Percentiles rank a stretch among this genome's conserved stretches.
phyloP scores from a whole-genome alignment of 2,888 invertebrate genomes.

The Ramazzottius varieornatus region DNA sequence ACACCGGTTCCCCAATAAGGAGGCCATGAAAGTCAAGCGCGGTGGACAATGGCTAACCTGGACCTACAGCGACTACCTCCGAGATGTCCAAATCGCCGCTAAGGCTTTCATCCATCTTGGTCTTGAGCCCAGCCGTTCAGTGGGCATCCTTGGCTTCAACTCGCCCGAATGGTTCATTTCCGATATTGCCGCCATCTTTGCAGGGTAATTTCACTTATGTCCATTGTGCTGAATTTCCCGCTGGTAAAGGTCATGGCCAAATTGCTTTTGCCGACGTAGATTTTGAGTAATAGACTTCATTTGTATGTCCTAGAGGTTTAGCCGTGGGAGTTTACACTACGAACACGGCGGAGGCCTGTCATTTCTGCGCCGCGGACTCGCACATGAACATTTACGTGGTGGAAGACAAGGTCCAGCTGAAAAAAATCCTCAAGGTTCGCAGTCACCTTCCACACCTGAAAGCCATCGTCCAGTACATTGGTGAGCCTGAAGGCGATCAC shows the following conservation, averaged over 20 bases:
- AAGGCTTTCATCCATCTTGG: slow-evolving; percentile 61
- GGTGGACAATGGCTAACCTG: slow-evolving; percentile 22
- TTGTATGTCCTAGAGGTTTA: slow-evolving; percentile 35
- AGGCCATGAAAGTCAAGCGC: slow-evolving; percentile 39
- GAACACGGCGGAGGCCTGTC: slow-evolving; percentile 58
- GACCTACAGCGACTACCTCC: slow-evolving; percentile 36
- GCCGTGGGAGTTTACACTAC: slow-evolving; percentile 71
- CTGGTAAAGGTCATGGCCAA: slow-evolving; percentile 7
- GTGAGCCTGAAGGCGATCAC: slow-evolving; percentile 28
- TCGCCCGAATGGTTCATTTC: slow-evolving; percentile 66
- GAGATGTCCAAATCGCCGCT: slow-evolving; percentile 43
- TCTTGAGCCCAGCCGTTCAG: slow-evolving; percentile 46
- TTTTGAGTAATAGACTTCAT: neutral
- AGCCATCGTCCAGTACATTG: slow-evolving; percentile 37
- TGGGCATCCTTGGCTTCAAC: slow-evolving; percentile 73
- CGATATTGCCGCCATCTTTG: slow-evolving; percentile 58
- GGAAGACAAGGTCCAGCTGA: slow-evolving; percentile 56
- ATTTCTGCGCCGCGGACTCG: slow-evolving; percentile 43
- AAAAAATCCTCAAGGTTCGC: slow-evolving; percentile 46
- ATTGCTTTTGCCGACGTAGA: neutral
- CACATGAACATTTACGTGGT: slow-evolving; percentile 61
- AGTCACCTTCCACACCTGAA: slow-evolving; percentile 43
- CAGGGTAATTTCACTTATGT: slow-evolving; percentile 47
- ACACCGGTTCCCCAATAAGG: slow-evolving; percentile 35
- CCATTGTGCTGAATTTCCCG: no score